A percentile compares a stretch with the other conserved stretches of the same genome.
Conservation (phyloP, 2,113 vertebrate genomes). For the Tragelaphus buxtoni region DNA sequence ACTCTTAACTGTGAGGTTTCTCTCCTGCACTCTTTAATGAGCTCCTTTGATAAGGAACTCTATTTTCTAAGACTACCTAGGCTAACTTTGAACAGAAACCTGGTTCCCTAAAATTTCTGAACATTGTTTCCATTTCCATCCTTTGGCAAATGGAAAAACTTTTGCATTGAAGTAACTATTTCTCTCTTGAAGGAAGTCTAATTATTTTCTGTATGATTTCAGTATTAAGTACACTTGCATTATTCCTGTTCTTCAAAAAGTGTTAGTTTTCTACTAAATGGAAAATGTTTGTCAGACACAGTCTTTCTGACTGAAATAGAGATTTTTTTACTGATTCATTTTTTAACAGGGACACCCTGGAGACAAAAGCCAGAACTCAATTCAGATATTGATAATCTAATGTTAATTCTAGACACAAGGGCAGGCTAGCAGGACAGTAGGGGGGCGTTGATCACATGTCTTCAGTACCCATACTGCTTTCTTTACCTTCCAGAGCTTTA, state of each 20-base stretch:
- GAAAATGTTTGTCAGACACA: background rate
- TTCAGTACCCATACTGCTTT: background rate
- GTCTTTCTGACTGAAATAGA: background rate
- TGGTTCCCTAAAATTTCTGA: background rate
- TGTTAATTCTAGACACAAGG: background rate
- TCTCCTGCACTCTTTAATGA: background rate
- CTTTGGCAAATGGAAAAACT: background rate
- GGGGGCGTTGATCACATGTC: rapidly evolving
- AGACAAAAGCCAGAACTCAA: background rate
- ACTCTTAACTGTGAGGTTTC: background rate
- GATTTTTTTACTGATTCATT: background rate
- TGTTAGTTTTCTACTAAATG: background rate
- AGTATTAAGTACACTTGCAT: background rate
- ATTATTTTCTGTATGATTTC: background rate
- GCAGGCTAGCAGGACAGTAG: background rate
- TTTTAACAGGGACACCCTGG: background rate
- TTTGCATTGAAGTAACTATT: background rate
- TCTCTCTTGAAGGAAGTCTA: background rate
- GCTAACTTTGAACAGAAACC: background rate
- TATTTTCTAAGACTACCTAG: background rate
- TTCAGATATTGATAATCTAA: background rate
- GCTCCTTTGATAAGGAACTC: background rate
- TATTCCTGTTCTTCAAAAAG: background rate
- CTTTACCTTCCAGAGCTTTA: background rate
- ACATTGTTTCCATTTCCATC: background rate